Base-by-base conservation (phyloP, 2,113 vertebrate species). In the Colistium nudipinnis region DNA sequence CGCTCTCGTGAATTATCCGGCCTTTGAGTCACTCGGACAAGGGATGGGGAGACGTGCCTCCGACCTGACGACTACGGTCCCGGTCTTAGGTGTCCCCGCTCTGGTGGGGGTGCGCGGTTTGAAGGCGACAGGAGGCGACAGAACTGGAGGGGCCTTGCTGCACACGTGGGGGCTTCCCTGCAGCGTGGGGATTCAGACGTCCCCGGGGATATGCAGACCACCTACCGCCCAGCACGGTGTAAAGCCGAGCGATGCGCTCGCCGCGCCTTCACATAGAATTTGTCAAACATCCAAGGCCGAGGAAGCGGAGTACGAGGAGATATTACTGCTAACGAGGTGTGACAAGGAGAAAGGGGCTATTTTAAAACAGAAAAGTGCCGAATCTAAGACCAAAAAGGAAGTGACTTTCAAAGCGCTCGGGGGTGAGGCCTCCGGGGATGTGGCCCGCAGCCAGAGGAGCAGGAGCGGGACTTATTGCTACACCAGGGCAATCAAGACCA, bases 1-100 rank as follows among this genome's bases (percentile, higher is more conserved):
- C 25, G 45, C 62, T 69, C 57, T 73, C 76, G 78, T 27, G 43
- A 70, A 41, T 62, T 52, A 22, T 79, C 44, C 55, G 44, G 67
- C 74, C 62, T 78, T 70, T 80, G 69, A 88, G 54, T 72, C 11
- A 9, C 33, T 74, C 62, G 52, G 35, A 67, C 44, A 20, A 68
- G 80, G 48, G 51, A 93, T 93, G 92, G 93, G 92, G 76, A 92
- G 93, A 85, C 81, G 93, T 73, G 92, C 90, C 10, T 80, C 89
- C 20, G 91, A 93, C 76, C 87, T 87, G 76, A 89, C 85, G 55
- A 92, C 91, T 74, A 84, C 91, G 0, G 90, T 93, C 74, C 90
- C 92, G 16, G 90, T 93, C 70, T 80, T 93, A 20, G 92, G 91
- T 41, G 81, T 92, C 41, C 91, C 92, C 8, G 92, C 91, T 22